Conservation (phyloP, 2,113 vertebrate species). For the Phyllostomus discolor region DNA sequence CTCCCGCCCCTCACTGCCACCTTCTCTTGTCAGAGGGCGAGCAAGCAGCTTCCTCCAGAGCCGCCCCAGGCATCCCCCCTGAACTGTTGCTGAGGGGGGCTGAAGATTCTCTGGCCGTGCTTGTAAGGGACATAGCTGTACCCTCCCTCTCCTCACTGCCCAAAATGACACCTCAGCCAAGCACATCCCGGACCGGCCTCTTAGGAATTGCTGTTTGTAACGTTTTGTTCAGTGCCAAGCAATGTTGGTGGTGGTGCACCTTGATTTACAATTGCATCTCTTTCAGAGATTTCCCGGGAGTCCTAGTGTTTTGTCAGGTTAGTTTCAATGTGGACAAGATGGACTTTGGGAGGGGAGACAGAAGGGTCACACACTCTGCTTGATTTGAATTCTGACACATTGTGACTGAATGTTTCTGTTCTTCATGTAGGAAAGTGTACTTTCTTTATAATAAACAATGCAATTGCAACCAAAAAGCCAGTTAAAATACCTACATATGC, state of each 20-base stretch:
- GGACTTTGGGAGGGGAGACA: conserved; percentile 49
- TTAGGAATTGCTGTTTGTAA: conserved; percentile 42
- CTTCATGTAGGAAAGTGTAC: neutral
- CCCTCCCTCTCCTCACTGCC: conserved; percentile 35
- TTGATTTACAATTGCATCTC: conserved; percentile 68
- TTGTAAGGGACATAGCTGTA: conserved; percentile 59
- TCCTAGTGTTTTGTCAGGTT: conserved; percentile 56
- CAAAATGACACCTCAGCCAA: conserved; percentile 40
- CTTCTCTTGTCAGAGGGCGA: conserved; percentile 51
- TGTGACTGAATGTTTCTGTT: neutral
- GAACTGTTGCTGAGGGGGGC: conserved; percentile 56
- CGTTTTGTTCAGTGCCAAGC: conserved; percentile 60
- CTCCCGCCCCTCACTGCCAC: conserved; percentile 63
- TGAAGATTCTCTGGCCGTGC: neutral
- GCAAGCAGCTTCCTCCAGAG: conserved; percentile 66
- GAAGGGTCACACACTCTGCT: neutral
- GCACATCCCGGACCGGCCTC: conserved; percentile 38
- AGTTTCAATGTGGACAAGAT: conserved; percentile 55
- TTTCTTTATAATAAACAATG: conserved; percentile 12
- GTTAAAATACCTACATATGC: neutral
- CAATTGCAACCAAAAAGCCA: neutral
- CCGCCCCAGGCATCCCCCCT: conserved; percentile 54
- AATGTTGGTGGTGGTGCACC: conserved; percentile 69
- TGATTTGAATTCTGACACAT: conserved; percentile 40
- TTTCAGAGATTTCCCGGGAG: conserved; percentile 63